A percentile compares a stretch with the other conserved stretches of the same genome.
Conservation (phyloP, 2,797 vertebrate species). For the Moxostoma hubbsi region DNA sequence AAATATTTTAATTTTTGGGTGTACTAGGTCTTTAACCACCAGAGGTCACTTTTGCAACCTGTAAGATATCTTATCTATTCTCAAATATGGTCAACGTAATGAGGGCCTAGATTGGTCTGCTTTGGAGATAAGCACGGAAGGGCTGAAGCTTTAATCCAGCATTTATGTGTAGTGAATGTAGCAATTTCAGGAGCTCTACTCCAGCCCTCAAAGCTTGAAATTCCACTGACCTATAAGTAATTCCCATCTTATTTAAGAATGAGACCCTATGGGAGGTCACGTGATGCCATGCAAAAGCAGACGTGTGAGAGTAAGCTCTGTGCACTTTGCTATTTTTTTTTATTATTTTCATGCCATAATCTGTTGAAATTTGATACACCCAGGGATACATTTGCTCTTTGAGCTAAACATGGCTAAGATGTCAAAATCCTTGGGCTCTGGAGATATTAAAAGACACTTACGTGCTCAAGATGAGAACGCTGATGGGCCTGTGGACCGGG, state of each 20-base stretch:
- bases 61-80: constrained; percentile 10
- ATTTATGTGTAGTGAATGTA: constrained; percentile 2
- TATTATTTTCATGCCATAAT: too few species aligned
- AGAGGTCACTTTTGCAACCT: constrained; percentile 7
- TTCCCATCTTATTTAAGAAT: neutral
- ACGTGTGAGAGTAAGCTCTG: too few species aligned
- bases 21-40: neutral
- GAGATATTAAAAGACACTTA: too few species aligned
- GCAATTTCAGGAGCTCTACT: constrained; percentile 22
- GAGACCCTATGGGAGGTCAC: neutral
- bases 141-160: constrained; percentile 4
- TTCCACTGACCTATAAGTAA: constrained; percentile 50
- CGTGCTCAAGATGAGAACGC: too few species aligned
- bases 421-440: too few species aligned
- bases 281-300: too few species aligned
- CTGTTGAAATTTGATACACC: too few species aligned
- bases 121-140: constrained; percentile 7
- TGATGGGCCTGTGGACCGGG: too few species aligned
- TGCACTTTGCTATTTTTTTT: too few species aligned
- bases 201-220: constrained; percentile 20
- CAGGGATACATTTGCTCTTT: too few species aligned
- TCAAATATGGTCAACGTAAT: neutral
- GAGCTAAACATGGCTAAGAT: too few species aligned
- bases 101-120: constrained; percentile 1
- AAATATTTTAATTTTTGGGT: too few species aligned